Evolutionary conservation across 2,797 vertebrate species (phyloP).

Genomic region (Microcaecilia unicolor): DNA sequence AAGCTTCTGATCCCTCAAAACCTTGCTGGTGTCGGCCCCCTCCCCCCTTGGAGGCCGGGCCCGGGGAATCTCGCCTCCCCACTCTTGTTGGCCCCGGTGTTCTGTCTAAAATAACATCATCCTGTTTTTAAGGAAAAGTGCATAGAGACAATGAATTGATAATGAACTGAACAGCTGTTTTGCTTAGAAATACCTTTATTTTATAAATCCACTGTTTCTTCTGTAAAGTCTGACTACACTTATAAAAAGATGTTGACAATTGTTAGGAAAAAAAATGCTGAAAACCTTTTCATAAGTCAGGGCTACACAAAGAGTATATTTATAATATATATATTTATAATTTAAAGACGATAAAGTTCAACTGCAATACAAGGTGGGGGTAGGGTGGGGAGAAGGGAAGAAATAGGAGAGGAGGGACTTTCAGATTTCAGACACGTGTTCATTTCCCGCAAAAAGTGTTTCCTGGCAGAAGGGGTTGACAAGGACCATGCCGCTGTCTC

Average conservation of each 20-base stretch:
- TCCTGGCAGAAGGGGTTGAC: constrained; percentile 98
- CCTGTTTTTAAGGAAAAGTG: no score
- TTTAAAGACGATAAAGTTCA: no score
- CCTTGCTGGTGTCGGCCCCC: no score
- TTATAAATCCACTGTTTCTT: constrained; percentile 84
- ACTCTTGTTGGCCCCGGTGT: no score
- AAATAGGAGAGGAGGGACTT: no score
- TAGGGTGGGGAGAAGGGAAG: no score
- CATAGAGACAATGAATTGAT: constrained; percentile 7
- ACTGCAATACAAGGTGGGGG: constrained; percentile 5
- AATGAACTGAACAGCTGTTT: constrained; percentile 56
- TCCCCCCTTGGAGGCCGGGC: no score
- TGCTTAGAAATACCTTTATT: constrained; percentile 77
- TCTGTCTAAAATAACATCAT: no score
- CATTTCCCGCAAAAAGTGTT: constrained; percentile 77
- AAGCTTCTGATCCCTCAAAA: no score
- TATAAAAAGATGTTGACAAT: constrained; percentile 68
- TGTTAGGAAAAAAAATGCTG: constrained; percentile 51
- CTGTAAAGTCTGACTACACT: constrained; percentile 77
- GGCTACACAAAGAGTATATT: constrained; percentile 61
- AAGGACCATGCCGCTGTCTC: constrained; percentile 85
- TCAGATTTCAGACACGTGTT: constrained; percentile 86
- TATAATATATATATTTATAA: constrained; percentile 49
- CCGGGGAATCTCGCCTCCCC: no score
- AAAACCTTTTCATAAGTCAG: constrained; percentile 53